phyloP scores from a whole-genome alignment of 1,140 invertebrate genomes.

The Pteromalus puparum region DNA sequence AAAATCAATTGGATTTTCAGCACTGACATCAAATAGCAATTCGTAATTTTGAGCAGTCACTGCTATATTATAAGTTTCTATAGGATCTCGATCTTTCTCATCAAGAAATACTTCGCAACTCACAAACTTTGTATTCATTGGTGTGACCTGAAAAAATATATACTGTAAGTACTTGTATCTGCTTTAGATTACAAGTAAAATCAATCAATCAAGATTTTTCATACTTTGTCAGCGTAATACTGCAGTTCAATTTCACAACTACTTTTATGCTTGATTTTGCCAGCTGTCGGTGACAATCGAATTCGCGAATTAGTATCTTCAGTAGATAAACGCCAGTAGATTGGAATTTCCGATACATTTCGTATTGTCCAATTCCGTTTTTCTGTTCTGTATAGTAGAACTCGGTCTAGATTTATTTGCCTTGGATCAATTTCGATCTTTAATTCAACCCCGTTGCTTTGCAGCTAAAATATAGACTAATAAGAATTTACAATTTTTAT shows the following conservation, averaged over 20 bases:
- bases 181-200: not conserved
- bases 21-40: constrained; percentile 59
- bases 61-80: constrained; percentile 57
- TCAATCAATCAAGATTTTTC: not conserved
- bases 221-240: constrained; percentile 58
- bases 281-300: constrained; percentile 49
- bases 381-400: constrained; percentile 58
- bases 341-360: constrained; percentile 57
- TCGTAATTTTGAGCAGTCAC: constrained; percentile 65
- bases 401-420: constrained; percentile 58
- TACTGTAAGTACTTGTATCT: too few species aligned
- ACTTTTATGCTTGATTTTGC: constrained; percentile 47
- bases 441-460: constrained; percentile 57
- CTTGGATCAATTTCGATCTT: constrained; percentile 60
- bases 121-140: constrained; percentile 43
- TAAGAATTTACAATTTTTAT: not conserved
- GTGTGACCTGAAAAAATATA: constrained; percentile 49
- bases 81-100: constrained; percentile 55
- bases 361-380: constrained; percentile 50
- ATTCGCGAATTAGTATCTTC: constrained; percentile 55
- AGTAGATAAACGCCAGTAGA: constrained; percentile 58
- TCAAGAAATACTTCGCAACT: constrained; percentile 59
- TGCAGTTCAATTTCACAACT: constrained; percentile 56
- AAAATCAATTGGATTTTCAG: constrained; percentile 64
- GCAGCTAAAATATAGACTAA: constrained; percentile 52